Evolutionary conservation across 92 coral and sea anemone genomes (phyloP).

Genomic region (Umimayanthus kanabou): DNA sequence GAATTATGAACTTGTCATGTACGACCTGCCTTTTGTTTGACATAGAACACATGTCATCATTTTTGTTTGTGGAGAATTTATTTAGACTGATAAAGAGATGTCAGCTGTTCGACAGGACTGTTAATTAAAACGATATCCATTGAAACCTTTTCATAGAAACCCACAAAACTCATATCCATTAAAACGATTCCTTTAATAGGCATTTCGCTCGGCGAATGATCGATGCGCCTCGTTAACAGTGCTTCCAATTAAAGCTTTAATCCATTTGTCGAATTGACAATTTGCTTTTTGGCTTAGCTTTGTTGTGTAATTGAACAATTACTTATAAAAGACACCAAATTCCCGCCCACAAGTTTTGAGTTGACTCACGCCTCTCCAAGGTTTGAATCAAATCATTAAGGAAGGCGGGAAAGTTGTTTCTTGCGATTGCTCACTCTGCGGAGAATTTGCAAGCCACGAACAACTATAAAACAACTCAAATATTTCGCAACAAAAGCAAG

Average conservation of each 20-base stretch:
- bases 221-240: constrained; percentile 84
- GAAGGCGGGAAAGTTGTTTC: constrained; percentile 66
- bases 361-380: constrained; percentile 90
- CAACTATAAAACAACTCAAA: background rate
- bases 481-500: background rate
- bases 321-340: constrained; percentile 67
- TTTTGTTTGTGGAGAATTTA: constrained; percentile 99
- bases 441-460: background rate
- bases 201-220: constrained; percentile 66
- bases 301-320: constrained; percentile 82
- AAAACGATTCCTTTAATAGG: constrained; percentile 74
- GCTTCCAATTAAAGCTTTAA: constrained; percentile 83
- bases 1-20: constrained; percentile 90
- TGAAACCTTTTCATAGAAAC: constrained; percentile 85
- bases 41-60: constrained; percentile 97
- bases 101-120: constrained; percentile 86
- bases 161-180: constrained; percentile 77
- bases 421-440: constrained; percentile 15
- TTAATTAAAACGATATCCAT: constrained; percentile 96
- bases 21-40: constrained; percentile 87
- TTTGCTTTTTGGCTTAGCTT: constrained; percentile 67
- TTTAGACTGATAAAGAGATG: constrained; percentile 98
- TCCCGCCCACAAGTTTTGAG: constrained; percentile 76
- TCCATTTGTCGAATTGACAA: constrained; percentile 83
- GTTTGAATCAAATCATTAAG: constrained; percentile 60